Percentiles rank a stretch among this genome's conserved stretches.
phyloP scores from a whole-genome alignment of 2,888 invertebrate genomes.

The Brassicogethes aeneus region DNA sequence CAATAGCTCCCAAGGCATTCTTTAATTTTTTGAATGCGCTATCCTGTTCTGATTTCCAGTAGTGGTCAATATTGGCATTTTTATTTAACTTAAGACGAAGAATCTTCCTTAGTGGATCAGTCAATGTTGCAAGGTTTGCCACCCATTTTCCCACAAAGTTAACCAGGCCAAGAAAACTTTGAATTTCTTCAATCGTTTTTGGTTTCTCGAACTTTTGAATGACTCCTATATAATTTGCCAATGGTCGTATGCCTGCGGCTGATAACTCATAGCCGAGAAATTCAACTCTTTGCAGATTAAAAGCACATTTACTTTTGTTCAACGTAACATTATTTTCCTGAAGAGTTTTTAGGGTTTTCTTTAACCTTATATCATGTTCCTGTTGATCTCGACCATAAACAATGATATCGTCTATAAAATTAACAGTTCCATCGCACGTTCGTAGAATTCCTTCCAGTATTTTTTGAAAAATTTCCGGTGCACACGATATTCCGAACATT shows the following conservation, averaged over 20 bases:
- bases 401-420: conserved; percentile 9
- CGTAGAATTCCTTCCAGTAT: conserved; percentile 29
- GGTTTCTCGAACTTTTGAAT: conserved; percentile 2
- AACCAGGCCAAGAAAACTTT: background rate
- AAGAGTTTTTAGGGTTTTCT: background rate
- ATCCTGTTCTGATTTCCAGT: background rate
- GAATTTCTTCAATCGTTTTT: background rate
- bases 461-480: conserved; percentile 24
- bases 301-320: background rate
- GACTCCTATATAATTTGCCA: conserved; percentile 1
- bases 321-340: conserved; percentile 3
- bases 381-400: background rate
- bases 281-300: background rate
- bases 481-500: conserved; percentile 20
- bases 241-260: conserved; percentile 2
- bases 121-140: background rate
- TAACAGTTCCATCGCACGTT: conserved; percentile 31
- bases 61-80: background rate
- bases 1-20: conserved; percentile 1
- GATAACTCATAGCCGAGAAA: background rate
- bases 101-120: background rate
- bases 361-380: background rate
- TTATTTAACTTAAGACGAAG: background rate
- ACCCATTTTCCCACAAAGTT: background rate
- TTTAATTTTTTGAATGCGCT: background rate